A percentile compares a stretch with the other conserved stretches of the same genome.
Conservation (phyloP, 2,888 invertebrate species). For the Chalcis sispes region DNA sequence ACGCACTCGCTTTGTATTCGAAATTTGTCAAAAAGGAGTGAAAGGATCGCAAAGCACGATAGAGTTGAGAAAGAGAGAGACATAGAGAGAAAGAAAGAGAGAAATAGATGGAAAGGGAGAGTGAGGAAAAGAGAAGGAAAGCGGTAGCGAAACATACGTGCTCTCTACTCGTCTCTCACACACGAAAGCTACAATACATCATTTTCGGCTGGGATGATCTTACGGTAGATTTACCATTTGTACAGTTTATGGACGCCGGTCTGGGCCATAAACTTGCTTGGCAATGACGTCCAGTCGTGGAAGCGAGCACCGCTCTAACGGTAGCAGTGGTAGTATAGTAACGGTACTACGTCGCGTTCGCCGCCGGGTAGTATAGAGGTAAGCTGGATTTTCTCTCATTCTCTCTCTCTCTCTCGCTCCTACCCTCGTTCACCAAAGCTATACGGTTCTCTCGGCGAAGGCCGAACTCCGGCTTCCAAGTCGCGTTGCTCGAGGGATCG, state of each 20-base stretch:
- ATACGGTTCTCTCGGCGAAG: not conserved
- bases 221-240: conserved; percentile 77
- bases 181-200: conserved; percentile 72
- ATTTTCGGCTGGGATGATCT: conserved; percentile 77
- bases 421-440: not conserved
- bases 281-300: conserved; percentile 73
- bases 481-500: conserved; percentile 35
- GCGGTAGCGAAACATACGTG: conserved; percentile 35
- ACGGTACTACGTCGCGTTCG: not conserved
- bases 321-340: too few species aligned
- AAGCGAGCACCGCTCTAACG: not conserved
- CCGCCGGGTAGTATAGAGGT: conserved; percentile 48
- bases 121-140: not conserved
- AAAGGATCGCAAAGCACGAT: not conserved
- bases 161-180: conserved; percentile 34
- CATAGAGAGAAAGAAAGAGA: not conserved
- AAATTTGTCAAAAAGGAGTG: not conserved
- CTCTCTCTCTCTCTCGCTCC: conserved; percentile 7
- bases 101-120: not conserved
- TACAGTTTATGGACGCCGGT: conserved; percentile 76
- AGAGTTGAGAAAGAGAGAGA: not conserved
- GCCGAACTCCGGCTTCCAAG: conserved; percentile 6
- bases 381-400: conserved; percentile 41
- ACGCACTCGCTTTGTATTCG: not conserved
- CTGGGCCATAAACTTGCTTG: conserved; percentile 76